Evolutionary conservation across 2,888 invertebrate species (phyloP), one percentile per base, ranked within the genome.

Genomic region (Lamproptera curius): DNA sequence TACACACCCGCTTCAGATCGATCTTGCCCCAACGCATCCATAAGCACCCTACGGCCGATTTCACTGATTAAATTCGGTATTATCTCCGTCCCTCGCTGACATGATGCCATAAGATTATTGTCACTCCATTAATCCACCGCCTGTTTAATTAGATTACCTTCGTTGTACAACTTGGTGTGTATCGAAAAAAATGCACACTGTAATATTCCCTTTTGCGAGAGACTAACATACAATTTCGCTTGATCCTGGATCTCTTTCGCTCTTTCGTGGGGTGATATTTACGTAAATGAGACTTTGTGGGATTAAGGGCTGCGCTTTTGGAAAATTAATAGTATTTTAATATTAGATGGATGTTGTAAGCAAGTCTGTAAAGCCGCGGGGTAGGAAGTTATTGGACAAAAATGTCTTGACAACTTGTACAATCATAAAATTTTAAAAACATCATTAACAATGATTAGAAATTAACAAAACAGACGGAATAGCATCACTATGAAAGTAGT

Each of bases 11-110:
- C 6, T 31, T n/a, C 31, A 34, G 34, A 45, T 42, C n/a, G 33
- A 39, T 35, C 17, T 36, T 16, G 14, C 16, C 40, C 20, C 23
- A 42, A 23, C 34, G 17, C 38, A 9, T 34, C 33, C 9, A 33
- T 34, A 17, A 34, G 42, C 42, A 13, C 48, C 42, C 39, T 63
- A 65, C 54, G 67, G 71, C 58, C 58, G 66, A 65, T 65, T 65
- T 63, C 65, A 42, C 76, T 84, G 83, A 85, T 84, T 83, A 83
- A 81, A 82, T 80, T 80, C 66, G 59, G 79, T 78, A 75, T 83
- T 73, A 85, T 81, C 83, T 77, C 67, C 57, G 60, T 61, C 62
- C 70, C 73, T 65, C 60, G 62, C 63, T 66, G 69, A 63, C 65
- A 67, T 62, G 68, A 70, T 63, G 70, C 74, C 67, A 65, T 75